Evolutionary conservation across 2,113 vertebrate species (phyloP).

Genomic region (Eurystomus gularis): DNA sequence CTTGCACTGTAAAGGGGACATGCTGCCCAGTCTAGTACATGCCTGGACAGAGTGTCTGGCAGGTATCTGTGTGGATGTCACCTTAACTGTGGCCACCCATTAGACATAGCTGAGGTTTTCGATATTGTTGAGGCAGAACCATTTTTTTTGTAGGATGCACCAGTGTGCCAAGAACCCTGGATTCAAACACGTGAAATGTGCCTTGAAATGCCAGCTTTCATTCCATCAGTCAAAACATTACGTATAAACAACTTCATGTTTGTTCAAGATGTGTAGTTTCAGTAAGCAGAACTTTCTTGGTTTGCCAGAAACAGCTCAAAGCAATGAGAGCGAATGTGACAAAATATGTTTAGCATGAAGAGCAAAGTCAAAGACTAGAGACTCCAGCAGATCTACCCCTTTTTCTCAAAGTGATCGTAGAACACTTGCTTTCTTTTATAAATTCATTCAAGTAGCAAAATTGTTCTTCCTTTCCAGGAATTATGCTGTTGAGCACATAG

Average conservation of each 20-base stretch:
- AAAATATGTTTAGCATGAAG: background rate
- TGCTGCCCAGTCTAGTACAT: background rate
- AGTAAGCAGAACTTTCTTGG: background rate
- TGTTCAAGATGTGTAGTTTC: slow-evolving; percentile 22
- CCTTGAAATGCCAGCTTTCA: slow-evolving; percentile 33
- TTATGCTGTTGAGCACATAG: background rate
- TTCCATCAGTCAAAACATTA: slow-evolving; percentile 35
- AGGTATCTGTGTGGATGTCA: background rate
- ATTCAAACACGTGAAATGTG: background rate
- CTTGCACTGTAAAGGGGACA: background rate
- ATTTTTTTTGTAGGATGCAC: background rate
- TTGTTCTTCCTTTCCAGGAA: background rate
- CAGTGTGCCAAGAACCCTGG: background rate
- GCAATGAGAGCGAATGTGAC: background rate
- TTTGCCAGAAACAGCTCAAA: slow-evolving; percentile 24
- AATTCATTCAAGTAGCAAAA: background rate
- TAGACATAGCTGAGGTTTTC: background rate
- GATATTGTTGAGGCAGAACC: background rate
- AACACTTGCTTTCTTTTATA: background rate
- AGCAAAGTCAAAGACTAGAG: background rate
- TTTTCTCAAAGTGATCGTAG: background rate
- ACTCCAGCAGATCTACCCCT: background rate
- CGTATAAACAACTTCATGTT: background rate
- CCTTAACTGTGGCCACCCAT: background rate
- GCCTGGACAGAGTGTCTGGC: background rate